Percentiles rank a stretch among this genome's conserved stretches.
These are phyloP conservation scores for Neoitamus cyanurus DNA, from an alignment of 2,888 invertebrate genomes.

Conservation along the genomic window DNA sequence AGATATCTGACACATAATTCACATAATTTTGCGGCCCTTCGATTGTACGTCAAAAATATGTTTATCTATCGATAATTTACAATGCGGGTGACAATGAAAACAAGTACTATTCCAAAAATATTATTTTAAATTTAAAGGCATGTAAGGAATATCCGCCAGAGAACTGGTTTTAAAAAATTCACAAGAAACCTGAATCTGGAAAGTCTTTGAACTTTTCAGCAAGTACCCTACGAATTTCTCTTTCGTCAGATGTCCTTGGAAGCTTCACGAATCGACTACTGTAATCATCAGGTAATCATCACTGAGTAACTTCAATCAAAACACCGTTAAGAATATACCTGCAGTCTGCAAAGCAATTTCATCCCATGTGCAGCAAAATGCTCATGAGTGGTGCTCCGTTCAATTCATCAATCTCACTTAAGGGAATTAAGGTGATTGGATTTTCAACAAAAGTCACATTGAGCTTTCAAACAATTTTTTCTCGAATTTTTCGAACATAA, in stretches of 20 bases:
- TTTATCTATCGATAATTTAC: background rate
- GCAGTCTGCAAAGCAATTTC: background rate
- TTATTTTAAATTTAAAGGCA: background rate
- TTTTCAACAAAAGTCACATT: background rate
- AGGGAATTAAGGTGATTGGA: background rate
- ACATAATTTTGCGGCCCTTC: background rate
- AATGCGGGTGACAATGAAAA: slow-evolving; percentile 12
- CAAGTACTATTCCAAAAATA: background rate
- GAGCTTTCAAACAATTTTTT: background rate
- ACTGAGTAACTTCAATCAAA: background rate
- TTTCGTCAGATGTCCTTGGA: slow-evolving; percentile 17
- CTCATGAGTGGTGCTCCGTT: background rate
- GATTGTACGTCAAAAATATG: background rate
- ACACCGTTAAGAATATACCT: slow-evolving; percentile 14
- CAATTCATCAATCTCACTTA: background rate
- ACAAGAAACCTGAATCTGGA: slow-evolving; percentile 1
- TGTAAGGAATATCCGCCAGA: background rate
- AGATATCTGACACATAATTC: background rate
- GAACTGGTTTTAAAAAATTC: slow-evolving; percentile 15
- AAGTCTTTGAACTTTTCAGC: slow-evolving; percentile 17
- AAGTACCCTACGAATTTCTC: slow-evolving; percentile 19
- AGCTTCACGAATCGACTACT: background rate
- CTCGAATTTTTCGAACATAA: background rate
- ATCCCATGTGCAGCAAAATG: background rate
- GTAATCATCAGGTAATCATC: background rate